Conservation (phyloP, 2,888 invertebrate genomes). For the Anticlea derivata region DNA sequence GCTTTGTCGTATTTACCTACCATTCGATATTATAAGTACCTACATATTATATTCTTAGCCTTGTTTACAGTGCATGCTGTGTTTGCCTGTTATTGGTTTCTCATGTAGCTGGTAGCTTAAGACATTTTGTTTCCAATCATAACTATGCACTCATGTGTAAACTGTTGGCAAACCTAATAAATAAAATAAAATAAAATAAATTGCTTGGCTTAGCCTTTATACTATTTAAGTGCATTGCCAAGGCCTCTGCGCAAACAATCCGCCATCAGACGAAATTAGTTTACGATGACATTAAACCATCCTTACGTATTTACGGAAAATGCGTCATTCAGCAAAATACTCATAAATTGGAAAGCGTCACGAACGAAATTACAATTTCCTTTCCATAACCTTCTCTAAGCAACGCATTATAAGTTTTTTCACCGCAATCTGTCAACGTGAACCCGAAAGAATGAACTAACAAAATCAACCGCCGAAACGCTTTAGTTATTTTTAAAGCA, state of each 20-base stretch:
- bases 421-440: slow-evolving; percentile 35
- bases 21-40: no score
- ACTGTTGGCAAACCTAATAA: no score
- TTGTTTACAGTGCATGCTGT: no score
- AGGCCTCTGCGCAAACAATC: slow-evolving; percentile 29
- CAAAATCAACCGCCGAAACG: slow-evolving; percentile 14
- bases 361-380: slow-evolving; percentile 33
- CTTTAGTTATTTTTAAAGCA: slow-evolving; percentile 24
- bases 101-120: no score
- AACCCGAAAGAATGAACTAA: slow-evolving; percentile 22
- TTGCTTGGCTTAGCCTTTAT: slow-evolving; percentile 8
- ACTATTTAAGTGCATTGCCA: slow-evolving; percentile 28
- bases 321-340: slow-evolving; percentile 31
- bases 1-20: no score
- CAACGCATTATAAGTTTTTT: slow-evolving; percentile 28
- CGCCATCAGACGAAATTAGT: slow-evolving; percentile 25
- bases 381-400: slow-evolving; percentile 21
- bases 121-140: no score
- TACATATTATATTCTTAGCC: no score
- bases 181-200: no score
- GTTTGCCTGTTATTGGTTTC: no score
- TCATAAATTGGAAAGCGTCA: slow-evolving; percentile 32
- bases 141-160: no score
- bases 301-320: slow-evolving; percentile 29
- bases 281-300: slow-evolving; percentile 23